Conservation (phyloP, 2,113 vertebrate species). For the Leptobrachium ailaonicum region DNA sequence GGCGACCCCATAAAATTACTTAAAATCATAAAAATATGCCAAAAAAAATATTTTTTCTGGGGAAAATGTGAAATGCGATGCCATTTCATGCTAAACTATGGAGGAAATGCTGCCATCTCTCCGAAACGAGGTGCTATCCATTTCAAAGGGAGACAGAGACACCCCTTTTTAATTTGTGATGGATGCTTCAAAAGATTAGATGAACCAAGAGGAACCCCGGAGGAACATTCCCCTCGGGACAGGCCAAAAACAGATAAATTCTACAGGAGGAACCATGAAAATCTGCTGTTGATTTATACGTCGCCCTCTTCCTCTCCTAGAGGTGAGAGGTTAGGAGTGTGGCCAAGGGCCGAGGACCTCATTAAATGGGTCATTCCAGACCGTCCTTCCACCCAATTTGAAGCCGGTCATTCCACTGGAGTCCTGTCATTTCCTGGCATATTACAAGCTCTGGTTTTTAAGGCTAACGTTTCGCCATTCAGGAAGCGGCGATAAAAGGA, state of each 20-base stretch:
- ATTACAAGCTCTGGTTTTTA: background rate
- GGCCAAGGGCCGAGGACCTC: background rate
- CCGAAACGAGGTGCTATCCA: background rate
- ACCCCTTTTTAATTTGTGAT: background rate
- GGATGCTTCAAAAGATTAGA: background rate
- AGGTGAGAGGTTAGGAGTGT: background rate
- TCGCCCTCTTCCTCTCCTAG: background rate
- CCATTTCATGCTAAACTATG: too few relatives aligned
- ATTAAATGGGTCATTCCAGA: conserved; percentile 10
- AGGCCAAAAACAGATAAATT: background rate
- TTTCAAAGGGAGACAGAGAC: background rate
- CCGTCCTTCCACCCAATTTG: background rate
- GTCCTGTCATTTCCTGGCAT: conserved; percentile 3
- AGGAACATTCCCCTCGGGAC: background rate
- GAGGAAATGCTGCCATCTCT: too few relatives aligned
- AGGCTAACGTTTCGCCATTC: background rate
- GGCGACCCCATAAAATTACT: too few relatives aligned
- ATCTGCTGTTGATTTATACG: background rate
- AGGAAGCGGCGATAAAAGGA: too few relatives aligned
- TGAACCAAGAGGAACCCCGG: background rate
- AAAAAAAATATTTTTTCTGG: too few relatives aligned
- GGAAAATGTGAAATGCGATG: too few relatives aligned
- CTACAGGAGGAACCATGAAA: fast-evolving
- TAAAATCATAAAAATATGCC: too few relatives aligned
- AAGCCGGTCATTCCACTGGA: background rate